phyloP scores from a whole-genome alignment of 2,888 invertebrate genomes.

The Tineola bisselliella region DNA sequence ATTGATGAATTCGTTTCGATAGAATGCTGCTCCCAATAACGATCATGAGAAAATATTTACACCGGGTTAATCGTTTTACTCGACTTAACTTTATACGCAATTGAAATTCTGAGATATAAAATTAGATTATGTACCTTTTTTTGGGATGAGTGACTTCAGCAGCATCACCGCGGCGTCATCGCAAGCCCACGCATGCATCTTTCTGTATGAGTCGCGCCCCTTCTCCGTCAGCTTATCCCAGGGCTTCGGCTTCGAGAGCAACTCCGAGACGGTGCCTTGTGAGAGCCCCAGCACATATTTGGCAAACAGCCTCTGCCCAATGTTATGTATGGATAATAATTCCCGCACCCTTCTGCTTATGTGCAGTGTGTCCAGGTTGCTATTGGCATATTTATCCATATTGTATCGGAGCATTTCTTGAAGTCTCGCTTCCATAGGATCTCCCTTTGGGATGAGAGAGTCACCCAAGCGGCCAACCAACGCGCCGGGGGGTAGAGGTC shows the following conservation, averaged over 20 bases:
- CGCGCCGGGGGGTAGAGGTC: slow-evolving; percentile 78
- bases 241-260: slow-evolving; percentile 98
- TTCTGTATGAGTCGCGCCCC: slow-evolving; percentile 97
- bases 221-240: slow-evolving; percentile 99
- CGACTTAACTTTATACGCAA: neutral
- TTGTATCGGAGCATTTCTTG: slow-evolving; percentile 95
- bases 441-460: slow-evolving; percentile 90
- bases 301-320: slow-evolving; percentile 98
- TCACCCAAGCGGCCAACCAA: slow-evolving; percentile 88
- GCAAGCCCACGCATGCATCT: slow-evolving; percentile 99
- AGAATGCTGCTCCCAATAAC: slow-evolving; percentile 13
- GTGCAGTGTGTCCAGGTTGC: slow-evolving; percentile 93
- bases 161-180: slow-evolving; percentile 97
- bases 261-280: slow-evolving; percentile 98
- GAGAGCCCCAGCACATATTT: slow-evolving; percentile 97
- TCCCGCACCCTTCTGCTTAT: slow-evolving; percentile 94
- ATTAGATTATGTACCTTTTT: slow-evolving; percentile 82
- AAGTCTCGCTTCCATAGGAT: slow-evolving; percentile 91
- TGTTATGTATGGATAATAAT: slow-evolving; percentile 94
- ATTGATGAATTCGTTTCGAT: slow-evolving; percentile 25
- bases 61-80: neutral
- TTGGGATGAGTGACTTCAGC: slow-evolving; percentile 96
- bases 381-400: slow-evolving; percentile 95
- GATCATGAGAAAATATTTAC: neutral
- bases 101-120: neutral